Evolutionary conservation across 2,797 vertebrate genomes (phyloP).

Genomic region (Hypotaenidia philippensis): DNA sequence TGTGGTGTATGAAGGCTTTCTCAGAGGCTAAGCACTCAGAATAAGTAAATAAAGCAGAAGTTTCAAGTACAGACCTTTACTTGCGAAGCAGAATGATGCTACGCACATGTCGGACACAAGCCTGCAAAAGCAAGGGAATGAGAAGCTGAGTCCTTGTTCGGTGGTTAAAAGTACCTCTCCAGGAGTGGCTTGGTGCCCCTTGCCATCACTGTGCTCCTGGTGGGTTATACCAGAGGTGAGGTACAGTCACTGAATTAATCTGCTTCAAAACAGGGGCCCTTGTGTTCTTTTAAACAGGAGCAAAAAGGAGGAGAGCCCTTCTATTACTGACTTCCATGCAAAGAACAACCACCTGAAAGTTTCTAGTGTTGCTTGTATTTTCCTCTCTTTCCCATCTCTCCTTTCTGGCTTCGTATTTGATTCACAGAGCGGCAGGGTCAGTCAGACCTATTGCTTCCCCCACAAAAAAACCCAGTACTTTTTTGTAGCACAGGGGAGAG

Average conservation of each 20-base stretch:
- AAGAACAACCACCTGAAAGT: neutral
- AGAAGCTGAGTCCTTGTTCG: neutral
- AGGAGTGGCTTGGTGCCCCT: neutral
- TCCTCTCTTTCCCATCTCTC: neutral
- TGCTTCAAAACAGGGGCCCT: neutral
- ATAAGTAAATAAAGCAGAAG: slow-evolving; percentile 15
- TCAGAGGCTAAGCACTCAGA: neutral
- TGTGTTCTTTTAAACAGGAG: neutral
- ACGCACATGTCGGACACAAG: neutral
- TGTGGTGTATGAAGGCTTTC: neutral
- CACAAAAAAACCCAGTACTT: rapidly evolving
- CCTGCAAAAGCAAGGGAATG: neutral
- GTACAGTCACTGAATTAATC: neutral
- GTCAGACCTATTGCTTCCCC: neutral
- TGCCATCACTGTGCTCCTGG: neutral
- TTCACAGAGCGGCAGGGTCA: rapidly evolving
- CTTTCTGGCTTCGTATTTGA: neutral
- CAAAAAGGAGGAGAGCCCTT: neutral
- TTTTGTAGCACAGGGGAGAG: neutral
- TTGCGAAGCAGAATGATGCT: neutral
- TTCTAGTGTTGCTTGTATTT: neutral
- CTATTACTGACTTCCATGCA: neutral
- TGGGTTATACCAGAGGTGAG: neutral
- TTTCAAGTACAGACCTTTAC: neutral
- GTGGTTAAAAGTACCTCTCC: neutral